Percentiles rank a stretch among this genome's conserved stretches.
phyloP scores from a whole-genome alignment of 2,888 invertebrate species.

The Rhimphoctona megacephalus region DNA sequence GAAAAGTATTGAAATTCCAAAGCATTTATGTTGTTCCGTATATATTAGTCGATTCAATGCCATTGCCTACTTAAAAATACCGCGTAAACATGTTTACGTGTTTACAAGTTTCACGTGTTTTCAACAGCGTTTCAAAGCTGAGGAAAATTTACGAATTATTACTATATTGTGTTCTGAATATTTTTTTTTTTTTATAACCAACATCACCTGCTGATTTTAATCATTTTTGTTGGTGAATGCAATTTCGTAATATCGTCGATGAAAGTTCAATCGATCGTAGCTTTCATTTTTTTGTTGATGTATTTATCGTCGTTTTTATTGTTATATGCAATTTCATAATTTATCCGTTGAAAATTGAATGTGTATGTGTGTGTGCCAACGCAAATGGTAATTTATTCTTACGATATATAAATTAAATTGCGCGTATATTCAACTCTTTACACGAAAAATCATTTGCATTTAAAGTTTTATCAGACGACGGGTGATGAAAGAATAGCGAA shows the following conservation, averaged over 20 bases:
- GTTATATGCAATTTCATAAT: not conserved
- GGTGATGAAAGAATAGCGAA: not conserved
- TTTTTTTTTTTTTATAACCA: not conserved
- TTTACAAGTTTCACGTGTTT: not conserved
- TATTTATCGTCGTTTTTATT: not conserved
- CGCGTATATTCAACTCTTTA: not conserved
- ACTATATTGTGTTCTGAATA: not conserved
- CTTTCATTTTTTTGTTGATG: not conserved
- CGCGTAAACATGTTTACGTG: slow-evolving; percentile 23
- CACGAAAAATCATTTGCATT: not conserved
- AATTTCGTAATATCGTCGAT: not conserved
- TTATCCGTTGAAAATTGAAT: not conserved
- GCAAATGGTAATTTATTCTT: not conserved
- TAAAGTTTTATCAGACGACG: not conserved
- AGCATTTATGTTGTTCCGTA: not conserved
- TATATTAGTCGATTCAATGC: slow-evolving; percentile 3
- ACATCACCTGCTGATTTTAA: not conserved
- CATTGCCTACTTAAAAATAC: slow-evolving; percentile 3
- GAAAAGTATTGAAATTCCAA: not conserved
- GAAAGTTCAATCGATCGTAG: not conserved
- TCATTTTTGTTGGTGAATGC: not conserved
- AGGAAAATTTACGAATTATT: not conserved
- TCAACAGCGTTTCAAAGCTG: not conserved
- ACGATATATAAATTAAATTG: not conserved
- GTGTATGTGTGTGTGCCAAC: not conserved